These are phyloP conservation scores for Mesoclemmys tuberculata DNA, from an alignment of 2,113 vertebrate species.

Conservation along the genomic window DNA sequence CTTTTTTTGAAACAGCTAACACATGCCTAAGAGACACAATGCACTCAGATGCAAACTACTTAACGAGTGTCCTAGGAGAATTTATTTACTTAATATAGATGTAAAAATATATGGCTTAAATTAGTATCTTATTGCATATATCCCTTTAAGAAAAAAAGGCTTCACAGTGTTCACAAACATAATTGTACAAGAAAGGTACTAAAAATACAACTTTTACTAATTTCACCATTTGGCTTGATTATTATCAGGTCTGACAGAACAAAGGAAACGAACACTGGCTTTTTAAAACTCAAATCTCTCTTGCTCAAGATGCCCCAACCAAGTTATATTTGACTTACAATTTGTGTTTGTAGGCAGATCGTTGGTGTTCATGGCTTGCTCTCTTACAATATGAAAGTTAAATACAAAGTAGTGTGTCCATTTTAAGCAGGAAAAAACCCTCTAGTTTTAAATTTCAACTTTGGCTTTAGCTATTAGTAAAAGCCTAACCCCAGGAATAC, in stretches of 20 bases:
- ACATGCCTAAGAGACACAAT: neutral
- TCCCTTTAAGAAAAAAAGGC: neutral
- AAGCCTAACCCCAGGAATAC: neutral
- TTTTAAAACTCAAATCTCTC: too few relatives aligned
- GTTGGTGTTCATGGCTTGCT: neutral
- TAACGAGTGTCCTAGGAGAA: neutral
- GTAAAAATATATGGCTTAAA: neutral
- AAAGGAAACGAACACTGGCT: too few relatives aligned
- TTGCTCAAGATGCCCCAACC: too few relatives aligned
- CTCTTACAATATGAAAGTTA: neutral
- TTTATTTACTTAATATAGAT: neutral
- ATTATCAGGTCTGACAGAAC: neutral
- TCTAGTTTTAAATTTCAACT: neutral
- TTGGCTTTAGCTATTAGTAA: neutral
- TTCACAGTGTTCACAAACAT: neutral
- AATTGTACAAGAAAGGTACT: neutral
- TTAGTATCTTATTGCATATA: neutral
- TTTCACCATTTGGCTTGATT: neutral
- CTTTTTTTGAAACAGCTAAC: neutral
- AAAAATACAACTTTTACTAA: neutral
- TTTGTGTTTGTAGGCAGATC: neutral
- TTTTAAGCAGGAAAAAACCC: constrained; percentile 22
- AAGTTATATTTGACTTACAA: too few relatives aligned
- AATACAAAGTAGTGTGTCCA: neutral
- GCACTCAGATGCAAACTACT: neutral